Evolutionary conservation across 1,140 invertebrate species (phyloP).

Genomic region (Camponotus floridanus): DNA sequence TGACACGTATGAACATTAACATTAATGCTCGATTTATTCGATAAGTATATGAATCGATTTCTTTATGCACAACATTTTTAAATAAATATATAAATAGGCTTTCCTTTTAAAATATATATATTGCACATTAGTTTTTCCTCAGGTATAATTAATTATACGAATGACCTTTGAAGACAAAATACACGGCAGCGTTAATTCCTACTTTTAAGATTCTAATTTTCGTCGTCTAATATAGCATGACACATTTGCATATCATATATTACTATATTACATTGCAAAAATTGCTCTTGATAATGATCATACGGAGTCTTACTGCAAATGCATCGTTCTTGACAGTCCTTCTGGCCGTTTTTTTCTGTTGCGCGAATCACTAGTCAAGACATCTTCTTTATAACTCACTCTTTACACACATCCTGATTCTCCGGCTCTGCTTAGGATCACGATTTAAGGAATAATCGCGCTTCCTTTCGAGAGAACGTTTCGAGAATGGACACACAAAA

Average conservation of each 20-base stretch:
- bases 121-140: neutral
- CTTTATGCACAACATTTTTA: neutral
- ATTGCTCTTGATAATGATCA: neutral
- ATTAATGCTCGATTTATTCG: conserved; percentile 36
- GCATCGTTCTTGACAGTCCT: conserved; percentile 39
- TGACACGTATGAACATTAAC: neutral
- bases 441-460: neutral
- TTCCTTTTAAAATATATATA: neutral
- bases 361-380: neutral
- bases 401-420: too few relatives aligned
- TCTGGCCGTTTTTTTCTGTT: neutral
- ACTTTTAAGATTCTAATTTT: neutral
- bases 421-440: neutral
- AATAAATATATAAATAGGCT: conserved; percentile 44
- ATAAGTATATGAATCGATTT: conserved; percentile 3
- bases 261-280: neutral
- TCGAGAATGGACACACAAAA: neutral
- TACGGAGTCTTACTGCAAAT: neutral
- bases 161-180: neutral
- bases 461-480: neutral
- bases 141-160: conserved; percentile 6
- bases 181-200: conserved; percentile 17
- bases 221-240: neutral
- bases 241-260: neutral
- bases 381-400: neutral